Evolutionary conservation across 2,888 invertebrate genomes (phyloP).

Genomic region (Ctenicera cuprea): DNA sequence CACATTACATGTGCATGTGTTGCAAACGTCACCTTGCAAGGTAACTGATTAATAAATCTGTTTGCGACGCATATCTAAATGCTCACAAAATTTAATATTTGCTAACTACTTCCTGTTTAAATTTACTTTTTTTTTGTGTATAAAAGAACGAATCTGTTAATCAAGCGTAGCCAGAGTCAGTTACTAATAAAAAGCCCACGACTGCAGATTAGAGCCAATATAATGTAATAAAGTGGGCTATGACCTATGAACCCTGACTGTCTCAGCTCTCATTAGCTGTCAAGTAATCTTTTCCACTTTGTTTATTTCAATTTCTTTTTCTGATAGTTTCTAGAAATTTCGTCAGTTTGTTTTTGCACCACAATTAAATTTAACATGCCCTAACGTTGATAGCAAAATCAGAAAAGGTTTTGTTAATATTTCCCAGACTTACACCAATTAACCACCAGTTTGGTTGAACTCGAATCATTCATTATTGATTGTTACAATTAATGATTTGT

Average conservation of each 20-base stretch:
- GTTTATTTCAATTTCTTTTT: neutral
- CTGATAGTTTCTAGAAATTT: neutral
- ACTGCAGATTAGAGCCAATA: conserved; percentile 24
- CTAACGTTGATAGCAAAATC: no score
- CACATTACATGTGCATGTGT: neutral
- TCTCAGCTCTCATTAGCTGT: conserved; percentile 11
- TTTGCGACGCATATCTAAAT: neutral
- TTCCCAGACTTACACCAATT: no score
- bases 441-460: neutral
- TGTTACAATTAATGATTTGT: neutral
- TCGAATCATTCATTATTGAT: no score
- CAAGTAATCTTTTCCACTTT: neutral
- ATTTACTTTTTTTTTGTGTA: neutral
- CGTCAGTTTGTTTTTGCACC: neutral
- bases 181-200: conserved; percentile 12
- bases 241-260: conserved; percentile 26
- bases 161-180: neutral
- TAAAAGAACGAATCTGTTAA: neutral
- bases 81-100: neutral
- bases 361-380: no score
- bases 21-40: neutral
- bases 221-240: conserved; percentile 33
- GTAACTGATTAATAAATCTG: neutral
- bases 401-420: no score
- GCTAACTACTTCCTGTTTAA: neutral